Evolutionary conservation across 1,140 invertebrate species (phyloP), one percentile per base, ranked within the genome.

Genomic region (Heliconius eleuchia): DNA sequence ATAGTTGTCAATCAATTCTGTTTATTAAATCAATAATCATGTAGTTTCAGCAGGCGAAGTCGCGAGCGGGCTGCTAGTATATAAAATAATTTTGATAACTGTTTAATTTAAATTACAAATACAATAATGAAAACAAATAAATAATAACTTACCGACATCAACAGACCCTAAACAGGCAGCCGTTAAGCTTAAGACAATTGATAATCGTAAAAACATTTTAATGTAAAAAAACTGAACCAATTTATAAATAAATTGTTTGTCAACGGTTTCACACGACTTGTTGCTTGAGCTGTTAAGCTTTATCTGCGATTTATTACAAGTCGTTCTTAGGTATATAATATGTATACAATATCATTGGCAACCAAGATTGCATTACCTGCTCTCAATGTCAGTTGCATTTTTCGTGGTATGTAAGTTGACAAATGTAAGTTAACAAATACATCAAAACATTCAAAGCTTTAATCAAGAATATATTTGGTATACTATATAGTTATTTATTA

Each of bases 111-210:
- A 5, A 16, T 46, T 46, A 37, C 34, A 37, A 6, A 37, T 37
- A 46, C 42, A 46, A 46, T 46, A 7, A 52, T 5, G 7, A 52
- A 19, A 19, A 19, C 18, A 52, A 18, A 0, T 52, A 19, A 52
- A 52, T 52, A 52, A 52, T 19, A 52, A 57, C 90, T 86, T 82
- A 91, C 90, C 84, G 57, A 90, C 84, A 77, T 91, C 84, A 46
- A 89, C 57, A 71, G 80, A 76, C 74, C 85, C 86, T 57, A 80
- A 82, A 80, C 86, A 84, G 75, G 71, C 71, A 16, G 66, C 39
- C 13, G 70, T 39, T 71, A 74, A 46, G 73, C 55, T n/a, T 71
- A 79, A 23, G 11, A 71, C 66, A 55, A 30, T 30, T 9, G 66
- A 9, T 7, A 73, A 39, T 34, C 70, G 39, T 16, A 57, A n/a